Evolutionary conservation across 2,797 vertebrate species (phyloP).

Genomic region (Petrocephalus sullivani): DNA sequence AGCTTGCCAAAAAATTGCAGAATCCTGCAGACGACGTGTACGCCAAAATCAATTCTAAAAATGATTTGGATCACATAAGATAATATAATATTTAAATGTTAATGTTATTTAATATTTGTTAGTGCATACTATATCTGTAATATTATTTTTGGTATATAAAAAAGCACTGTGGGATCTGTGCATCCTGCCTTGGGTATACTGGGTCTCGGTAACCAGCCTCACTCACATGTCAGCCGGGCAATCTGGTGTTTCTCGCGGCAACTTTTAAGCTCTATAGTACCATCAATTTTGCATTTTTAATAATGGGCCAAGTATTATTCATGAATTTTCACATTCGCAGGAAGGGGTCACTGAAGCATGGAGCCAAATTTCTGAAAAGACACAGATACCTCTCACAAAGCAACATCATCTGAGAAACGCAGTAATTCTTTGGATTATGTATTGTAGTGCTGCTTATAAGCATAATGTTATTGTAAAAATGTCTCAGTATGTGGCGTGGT

Average conservation of each 20-base stretch:
- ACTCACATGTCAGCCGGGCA: no score
- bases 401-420: neutral
- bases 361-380: neutral
- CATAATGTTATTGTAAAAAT: neutral
- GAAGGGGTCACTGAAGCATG: neutral
- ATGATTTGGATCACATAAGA: neutral
- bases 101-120: neutral
- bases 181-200: neutral
- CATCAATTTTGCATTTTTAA: no score
- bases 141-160: neutral
- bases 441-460: neutral
- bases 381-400: neutral
- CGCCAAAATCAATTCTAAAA: neutral
- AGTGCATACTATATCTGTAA: neutral
- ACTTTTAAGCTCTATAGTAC: no score
- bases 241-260: no score
- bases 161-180: neutral
- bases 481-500: neutral
- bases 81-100: neutral
- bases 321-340: neutral
- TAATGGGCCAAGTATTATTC: neutral
- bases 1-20: neutral
- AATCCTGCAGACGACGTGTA: neutral
- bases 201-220: neutral
- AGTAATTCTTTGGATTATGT: neutral